These are phyloP conservation scores for Scaptomyza parva DNA, from an alignment of 2,888 invertebrate genomes.

Conservation along the genomic window DNA sequence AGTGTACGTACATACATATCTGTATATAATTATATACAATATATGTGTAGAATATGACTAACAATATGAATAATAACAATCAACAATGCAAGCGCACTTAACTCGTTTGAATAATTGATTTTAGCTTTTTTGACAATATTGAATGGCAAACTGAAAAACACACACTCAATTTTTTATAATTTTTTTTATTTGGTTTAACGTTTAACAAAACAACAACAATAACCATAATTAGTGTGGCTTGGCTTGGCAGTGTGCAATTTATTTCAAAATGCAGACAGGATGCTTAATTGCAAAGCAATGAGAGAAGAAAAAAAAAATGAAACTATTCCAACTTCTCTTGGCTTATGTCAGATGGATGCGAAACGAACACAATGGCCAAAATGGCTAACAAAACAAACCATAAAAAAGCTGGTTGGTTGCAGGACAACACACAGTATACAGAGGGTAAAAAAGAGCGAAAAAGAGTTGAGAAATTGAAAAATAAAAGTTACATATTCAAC, in stretches of 20 bases:
- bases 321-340: slow-evolving; percentile 26
- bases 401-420: slow-evolving; percentile 9
- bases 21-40: not conserved
- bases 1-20: slow-evolving; percentile 17
- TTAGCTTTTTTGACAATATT: slow-evolving; percentile 14
- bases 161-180: slow-evolving; percentile 16
- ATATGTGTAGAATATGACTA: slow-evolving; percentile 34
- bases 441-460: not conserved
- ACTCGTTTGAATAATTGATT: slow-evolving; percentile 40
- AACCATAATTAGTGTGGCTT: slow-evolving; percentile 15
- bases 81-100: slow-evolving; percentile 33
- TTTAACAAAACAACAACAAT: slow-evolving; percentile 10
- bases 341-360: slow-evolving; percentile 35
- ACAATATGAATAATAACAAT: slow-evolving; percentile 30
- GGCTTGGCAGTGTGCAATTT: slow-evolving; percentile 24
- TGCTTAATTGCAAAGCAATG: slow-evolving; percentile 45
- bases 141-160: slow-evolving; percentile 24
- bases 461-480: slow-evolving; percentile 79
- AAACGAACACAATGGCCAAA: slow-evolving; percentile 51
- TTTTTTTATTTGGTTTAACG: not conserved
- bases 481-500: slow-evolving; percentile 73
- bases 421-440: slow-evolving; percentile 5
- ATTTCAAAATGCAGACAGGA: slow-evolving; percentile 34
- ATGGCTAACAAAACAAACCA: slow-evolving; percentile 51
- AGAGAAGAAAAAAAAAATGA: not conserved